These are phyloP conservation scores for Caenorhabditis drosophilae DNA, from an alignment of 2,888 invertebrate species.

Conservation along the genomic window DNA sequence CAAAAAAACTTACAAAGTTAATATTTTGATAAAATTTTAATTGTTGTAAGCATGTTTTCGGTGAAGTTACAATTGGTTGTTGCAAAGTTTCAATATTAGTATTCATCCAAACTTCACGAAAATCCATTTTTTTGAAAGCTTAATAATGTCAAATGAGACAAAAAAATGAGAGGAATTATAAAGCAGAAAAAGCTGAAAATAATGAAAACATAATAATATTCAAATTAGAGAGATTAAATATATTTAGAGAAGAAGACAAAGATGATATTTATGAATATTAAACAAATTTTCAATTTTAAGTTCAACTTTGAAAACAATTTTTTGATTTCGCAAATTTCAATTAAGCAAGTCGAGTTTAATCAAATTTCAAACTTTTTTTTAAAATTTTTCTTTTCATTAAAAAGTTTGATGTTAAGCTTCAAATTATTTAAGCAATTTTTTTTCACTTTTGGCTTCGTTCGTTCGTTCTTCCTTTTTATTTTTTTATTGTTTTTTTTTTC, in stretches of 20 bases:
- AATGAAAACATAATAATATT: neutral
- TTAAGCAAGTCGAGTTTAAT: neutral
- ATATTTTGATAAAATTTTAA: conserved; percentile 7
- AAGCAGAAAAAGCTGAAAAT: neutral
- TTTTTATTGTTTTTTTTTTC: neutral
- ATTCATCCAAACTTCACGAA: conserved; percentile 29
- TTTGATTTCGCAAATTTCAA: neutral
- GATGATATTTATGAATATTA: neutral
- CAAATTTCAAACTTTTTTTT: neutral
- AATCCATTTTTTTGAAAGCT: conserved; percentile 9
- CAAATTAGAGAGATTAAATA: neutral
- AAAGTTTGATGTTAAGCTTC: neutral
- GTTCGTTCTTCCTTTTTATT: too few relatives aligned
- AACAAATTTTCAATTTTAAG: neutral
- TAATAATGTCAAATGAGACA: neutral
- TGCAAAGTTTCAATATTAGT: neutral
- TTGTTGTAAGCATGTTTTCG: conserved; percentile 5
- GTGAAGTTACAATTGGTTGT: conserved; percentile 1
- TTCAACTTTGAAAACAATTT: neutral
- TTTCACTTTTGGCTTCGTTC: neutral
- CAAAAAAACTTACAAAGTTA: neutral
- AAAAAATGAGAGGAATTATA: neutral
- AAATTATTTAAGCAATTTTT: neutral
- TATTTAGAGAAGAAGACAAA: neutral
- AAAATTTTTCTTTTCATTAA: neutral